Percentiles rank a stretch among this genome's conserved stretches.
These are phyloP conservation scores for Panurus biarmicus DNA, from an alignment of 2,113 vertebrate species.

Conservation along the genomic window DNA sequence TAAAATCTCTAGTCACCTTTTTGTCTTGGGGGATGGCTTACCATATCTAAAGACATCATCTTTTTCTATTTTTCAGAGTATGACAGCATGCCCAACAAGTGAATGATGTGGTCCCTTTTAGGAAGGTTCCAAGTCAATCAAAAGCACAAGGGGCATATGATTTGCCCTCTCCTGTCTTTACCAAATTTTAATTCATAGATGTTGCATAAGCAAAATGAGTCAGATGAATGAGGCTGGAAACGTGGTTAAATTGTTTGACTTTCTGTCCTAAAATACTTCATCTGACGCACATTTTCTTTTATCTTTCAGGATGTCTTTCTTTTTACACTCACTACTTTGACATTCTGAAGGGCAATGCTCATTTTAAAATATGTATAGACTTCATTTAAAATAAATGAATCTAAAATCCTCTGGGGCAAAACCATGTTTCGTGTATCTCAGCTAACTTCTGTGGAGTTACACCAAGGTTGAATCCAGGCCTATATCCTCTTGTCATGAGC, in stretches of 20 bases:
- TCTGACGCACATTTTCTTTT: background rate
- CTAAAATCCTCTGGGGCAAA: slow-evolving; percentile 12
- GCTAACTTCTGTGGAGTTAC: background rate
- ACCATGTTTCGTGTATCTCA: background rate
- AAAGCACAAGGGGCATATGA: background rate
- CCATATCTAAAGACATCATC: background rate
- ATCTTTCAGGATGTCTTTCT: slow-evolving; percentile 7
- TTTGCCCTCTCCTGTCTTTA: background rate
- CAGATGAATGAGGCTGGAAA: background rate
- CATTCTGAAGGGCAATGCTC: slow-evolving; percentile 47
- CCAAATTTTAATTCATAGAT: background rate
- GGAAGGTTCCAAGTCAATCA: background rate
- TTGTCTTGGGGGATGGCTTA: background rate
- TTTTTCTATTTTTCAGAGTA: background rate
- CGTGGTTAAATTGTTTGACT: background rate
- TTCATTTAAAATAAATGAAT: slow-evolving; percentile 54
- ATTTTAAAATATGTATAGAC: slow-evolving; percentile 54
- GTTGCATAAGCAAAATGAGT: background rate
- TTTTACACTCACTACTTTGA: background rate
- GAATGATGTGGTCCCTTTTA: background rate
- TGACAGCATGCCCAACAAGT: background rate
- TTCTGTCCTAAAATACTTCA: background rate
- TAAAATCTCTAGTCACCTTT: background rate
- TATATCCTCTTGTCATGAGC: background rate
- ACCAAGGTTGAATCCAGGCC: background rate